Percentiles rank a stretch among this genome's conserved stretches.
phyloP scores from a whole-genome alignment of 2,888 invertebrate species.

The Lomographa bimaculata region DNA sequence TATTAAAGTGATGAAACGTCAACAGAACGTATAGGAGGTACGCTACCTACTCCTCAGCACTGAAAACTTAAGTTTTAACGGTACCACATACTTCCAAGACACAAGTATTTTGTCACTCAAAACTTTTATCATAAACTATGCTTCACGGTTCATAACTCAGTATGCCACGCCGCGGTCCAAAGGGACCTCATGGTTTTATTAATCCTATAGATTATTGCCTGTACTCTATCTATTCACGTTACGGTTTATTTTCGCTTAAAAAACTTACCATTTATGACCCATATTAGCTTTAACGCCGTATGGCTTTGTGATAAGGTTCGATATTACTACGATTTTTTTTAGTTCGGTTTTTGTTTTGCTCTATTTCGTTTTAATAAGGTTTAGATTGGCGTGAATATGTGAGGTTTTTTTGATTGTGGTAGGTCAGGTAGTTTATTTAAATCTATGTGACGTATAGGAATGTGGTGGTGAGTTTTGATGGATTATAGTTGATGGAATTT shows the following conservation, averaged over 20 bases:
- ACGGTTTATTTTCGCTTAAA: conserved; percentile 2
- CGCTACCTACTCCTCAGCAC: no score
- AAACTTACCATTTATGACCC: no score
- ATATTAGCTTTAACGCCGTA: no score
- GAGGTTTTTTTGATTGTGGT: conserved; percentile 10
- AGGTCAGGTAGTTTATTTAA: conserved; percentile 22
- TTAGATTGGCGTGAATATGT: conserved; percentile 1
- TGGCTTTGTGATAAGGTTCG: no score
- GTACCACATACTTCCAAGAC: conserved; percentile 4
- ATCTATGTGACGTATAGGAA: conserved; percentile 18
- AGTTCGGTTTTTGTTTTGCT: conserved; percentile 4
- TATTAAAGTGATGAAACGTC: no score
- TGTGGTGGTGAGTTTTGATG: conserved; percentile 6
- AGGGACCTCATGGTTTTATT: conserved; percentile 19
- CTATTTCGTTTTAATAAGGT: conserved; percentile 16
- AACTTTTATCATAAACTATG: conserved; percentile 15
- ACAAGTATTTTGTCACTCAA: conserved; percentile 11
- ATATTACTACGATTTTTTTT: no score
- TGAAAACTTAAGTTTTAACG: conserved; percentile 1
- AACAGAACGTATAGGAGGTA: no score
- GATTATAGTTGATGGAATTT: conserved; percentile 7
- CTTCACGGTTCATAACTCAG: conserved; percentile 26
- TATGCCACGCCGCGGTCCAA: conserved; percentile 19
- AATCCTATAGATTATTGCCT: conserved; percentile 10
- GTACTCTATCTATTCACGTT: not conserved